Evolutionary conservation across 2,888 invertebrate genomes (phyloP).

Genomic region (Stenotaenia linearis): DNA sequence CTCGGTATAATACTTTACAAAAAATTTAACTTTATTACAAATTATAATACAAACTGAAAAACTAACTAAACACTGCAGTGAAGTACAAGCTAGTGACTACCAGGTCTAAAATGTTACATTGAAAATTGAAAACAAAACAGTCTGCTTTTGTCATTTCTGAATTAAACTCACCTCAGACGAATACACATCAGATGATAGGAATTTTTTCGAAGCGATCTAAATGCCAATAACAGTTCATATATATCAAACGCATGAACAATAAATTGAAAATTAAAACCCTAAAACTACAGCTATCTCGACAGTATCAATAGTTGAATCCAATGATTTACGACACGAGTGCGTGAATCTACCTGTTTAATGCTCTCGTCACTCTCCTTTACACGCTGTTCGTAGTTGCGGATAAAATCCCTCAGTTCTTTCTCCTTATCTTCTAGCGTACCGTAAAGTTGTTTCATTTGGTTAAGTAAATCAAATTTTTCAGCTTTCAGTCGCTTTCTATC

Average conservation of each 20-base stretch:
- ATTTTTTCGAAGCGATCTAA: background rate
- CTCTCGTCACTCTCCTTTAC: slow-evolving; percentile 73
- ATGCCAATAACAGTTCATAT: background rate
- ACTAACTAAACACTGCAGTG: no score
- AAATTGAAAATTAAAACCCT: background rate
- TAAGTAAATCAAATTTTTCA: slow-evolving; percentile 86
- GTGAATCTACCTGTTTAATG: slow-evolving; percentile 48
- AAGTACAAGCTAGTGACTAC: background rate
- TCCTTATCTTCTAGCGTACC: slow-evolving; percentile 91
- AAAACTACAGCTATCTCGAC: background rate
- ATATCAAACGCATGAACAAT: background rate
- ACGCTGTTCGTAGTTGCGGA: slow-evolving; percentile 86
- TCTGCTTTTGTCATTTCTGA: background rate
- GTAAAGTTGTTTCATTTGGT: slow-evolving; percentile 92
- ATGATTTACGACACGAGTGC: background rate
- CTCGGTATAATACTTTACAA: background rate
- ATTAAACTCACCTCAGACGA: background rate
- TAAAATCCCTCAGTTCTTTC: slow-evolving; percentile 85
- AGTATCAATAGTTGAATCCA: background rate
- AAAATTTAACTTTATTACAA: background rate
- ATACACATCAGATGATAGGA: background rate
- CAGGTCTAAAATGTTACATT: background rate
- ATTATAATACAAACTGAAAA: no score
- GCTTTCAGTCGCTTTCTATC: slow-evolving; percentile 86
- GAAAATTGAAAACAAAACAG: background rate